Percentiles rank a stretch among this genome's conserved stretches.
Evolutionary conservation across 2,888 invertebrate genomes (phyloP).

Genomic region (Apodemia zela): DNA sequence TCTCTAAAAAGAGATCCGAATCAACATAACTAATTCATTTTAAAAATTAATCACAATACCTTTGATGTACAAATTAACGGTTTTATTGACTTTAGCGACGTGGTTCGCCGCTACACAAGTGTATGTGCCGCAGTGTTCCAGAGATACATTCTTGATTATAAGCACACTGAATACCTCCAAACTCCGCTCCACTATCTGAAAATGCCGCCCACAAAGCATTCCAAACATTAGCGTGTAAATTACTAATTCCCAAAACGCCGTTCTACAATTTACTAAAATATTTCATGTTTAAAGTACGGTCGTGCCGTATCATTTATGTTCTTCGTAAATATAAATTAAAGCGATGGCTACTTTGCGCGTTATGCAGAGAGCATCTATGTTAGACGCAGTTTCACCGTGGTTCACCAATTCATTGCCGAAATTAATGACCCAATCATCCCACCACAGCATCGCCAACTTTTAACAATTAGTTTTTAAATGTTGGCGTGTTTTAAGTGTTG

Average conservation of each 20-base stretch:
- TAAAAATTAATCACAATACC: too few relatives aligned
- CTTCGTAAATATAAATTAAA: too few relatives aligned
- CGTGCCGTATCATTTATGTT: slow-evolving; percentile 9
- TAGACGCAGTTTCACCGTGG: too few relatives aligned
- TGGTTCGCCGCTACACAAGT: slow-evolving; percentile 87
- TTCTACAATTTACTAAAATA: slow-evolving; percentile 21
- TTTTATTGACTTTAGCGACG: slow-evolving; percentile 85
- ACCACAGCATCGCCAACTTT: too few relatives aligned
- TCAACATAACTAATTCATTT: too few relatives aligned
- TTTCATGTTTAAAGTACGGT: slow-evolving; percentile 19
- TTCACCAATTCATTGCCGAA: too few relatives aligned
- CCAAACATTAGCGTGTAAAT: slow-evolving; percentile 16
- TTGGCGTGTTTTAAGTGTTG: too few relatives aligned
- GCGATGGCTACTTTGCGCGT: too few relatives aligned
- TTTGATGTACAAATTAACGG: slow-evolving; percentile 86
- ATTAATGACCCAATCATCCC: too few relatives aligned
- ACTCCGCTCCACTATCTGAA: slow-evolving; percentile 82
- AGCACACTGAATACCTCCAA: slow-evolving; percentile 86
- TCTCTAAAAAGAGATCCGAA: too few relatives aligned
- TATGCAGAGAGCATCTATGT: too few relatives aligned
- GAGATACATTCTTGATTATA: slow-evolving; percentile 86
- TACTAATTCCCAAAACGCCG: slow-evolving; percentile 24
- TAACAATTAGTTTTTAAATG: too few relatives aligned
- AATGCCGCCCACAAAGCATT: slow-evolving; percentile 10
- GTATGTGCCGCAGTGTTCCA: slow-evolving; percentile 86